A percentile compares a stretch with the other conserved stretches of the same genome.
These are phyloP conservation scores for Dendrolimus houi DNA, from an alignment of 2,888 invertebrate species.

Conservation along the genomic window DNA sequence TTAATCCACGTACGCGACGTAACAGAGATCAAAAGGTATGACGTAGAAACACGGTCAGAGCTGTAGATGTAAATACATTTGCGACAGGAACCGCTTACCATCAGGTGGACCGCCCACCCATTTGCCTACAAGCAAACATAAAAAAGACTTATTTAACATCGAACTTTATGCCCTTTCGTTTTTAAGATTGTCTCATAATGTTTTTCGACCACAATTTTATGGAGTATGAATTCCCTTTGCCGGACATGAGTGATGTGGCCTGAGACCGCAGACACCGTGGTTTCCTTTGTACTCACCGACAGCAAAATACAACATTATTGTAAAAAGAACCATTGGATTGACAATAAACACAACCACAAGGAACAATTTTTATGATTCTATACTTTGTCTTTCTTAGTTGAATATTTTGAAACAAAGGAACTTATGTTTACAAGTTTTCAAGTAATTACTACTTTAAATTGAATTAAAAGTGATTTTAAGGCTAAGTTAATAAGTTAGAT, in stretches of 20 bases:
- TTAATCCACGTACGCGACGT: too few species aligned
- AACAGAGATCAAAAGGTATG: too few species aligned
- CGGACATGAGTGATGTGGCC: constrained; percentile 5
- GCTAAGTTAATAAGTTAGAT: too few species aligned
- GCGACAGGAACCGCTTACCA: too few species aligned
- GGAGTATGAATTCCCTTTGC: constrained; percentile 39
- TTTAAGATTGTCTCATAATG: constrained; percentile 4
- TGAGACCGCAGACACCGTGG: constrained; percentile 1
- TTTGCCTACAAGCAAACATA: too few species aligned
- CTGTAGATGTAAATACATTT: too few species aligned
- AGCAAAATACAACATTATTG: not conserved
- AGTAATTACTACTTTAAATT: too few species aligned
- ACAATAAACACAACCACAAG: not conserved
- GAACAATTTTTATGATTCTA: constrained; percentile 2
- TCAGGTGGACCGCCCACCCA: too few species aligned
- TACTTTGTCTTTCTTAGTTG: not conserved
- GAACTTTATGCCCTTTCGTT: constrained; percentile 14
- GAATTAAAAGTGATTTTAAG: too few species aligned
- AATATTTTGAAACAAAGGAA: not conserved
- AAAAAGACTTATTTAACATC: too few species aligned
- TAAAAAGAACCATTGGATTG: not conserved
- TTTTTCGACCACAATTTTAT: constrained; percentile 27
- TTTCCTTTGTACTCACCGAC: not conserved
- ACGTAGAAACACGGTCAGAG: too few species aligned
- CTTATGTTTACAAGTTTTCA: too few species aligned